Conservation (phyloP, 2,113 vertebrate species). For the Ranitomeya variabilis region DNA sequence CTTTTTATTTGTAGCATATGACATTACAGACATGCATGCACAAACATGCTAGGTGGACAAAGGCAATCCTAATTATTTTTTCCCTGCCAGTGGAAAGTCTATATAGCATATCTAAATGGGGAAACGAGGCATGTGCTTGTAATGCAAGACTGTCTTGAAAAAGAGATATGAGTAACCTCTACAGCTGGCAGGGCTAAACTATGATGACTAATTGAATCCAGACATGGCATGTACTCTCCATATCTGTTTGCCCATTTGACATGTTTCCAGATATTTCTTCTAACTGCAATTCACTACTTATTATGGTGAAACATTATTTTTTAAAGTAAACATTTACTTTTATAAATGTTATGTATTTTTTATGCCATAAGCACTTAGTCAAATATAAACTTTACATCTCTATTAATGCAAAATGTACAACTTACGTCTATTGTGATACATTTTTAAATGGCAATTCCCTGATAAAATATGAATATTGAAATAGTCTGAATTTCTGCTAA, state of each 20-base stretch:
- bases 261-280: neutral
- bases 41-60: neutral
- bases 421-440: no score
- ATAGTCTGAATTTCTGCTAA: no score
- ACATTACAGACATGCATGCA: neutral
- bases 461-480: no score
- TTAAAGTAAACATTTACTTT: neutral
- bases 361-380: no score
- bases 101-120: conserved; percentile 9
- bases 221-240: neutral
- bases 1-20: neutral
- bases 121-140: conserved; percentile 8
- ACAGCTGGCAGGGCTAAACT: conserved; percentile 34
- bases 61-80: neutral
- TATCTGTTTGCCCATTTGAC: neutral
- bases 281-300: neutral
- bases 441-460: no score
- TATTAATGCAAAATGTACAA: no score
- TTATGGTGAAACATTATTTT: neutral
- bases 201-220: conserved; percentile 11
- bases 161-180: neutral
- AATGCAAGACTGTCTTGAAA: neutral
- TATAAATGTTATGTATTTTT: neutral
- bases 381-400: no score
- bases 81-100: neutral